Percentiles rank a stretch among this genome's conserved stretches.
phyloP scores from a whole-genome alignment of 2,888 invertebrate genomes.

The Lasioglossum morio region DNA sequence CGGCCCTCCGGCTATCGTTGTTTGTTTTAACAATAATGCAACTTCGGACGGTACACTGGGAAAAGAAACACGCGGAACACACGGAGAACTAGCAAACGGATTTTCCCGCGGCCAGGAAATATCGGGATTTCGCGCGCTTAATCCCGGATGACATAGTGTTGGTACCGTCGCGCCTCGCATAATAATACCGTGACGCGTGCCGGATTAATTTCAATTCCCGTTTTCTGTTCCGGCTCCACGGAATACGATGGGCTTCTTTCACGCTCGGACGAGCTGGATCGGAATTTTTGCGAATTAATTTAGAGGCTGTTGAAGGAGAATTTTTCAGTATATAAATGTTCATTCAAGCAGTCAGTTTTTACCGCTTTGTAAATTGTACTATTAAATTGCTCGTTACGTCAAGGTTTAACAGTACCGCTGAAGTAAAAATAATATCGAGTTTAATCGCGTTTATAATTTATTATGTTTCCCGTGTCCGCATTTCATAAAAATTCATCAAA shows the following conservation, averaged over 20 bases:
- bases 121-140: not conserved
- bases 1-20: not conserved
- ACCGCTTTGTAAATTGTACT: too few species aligned
- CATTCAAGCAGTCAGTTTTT: too few species aligned
- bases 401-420: too few species aligned
- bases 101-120: not conserved
- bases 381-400: too few species aligned
- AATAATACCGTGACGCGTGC: slow-evolving; percentile 1
- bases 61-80: not conserved
- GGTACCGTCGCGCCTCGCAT: not conserved
- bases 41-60: not conserved
- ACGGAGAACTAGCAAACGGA: slow-evolving; percentile 9
- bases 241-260: too few species aligned
- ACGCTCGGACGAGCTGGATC: too few species aligned
- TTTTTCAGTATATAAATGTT: too few species aligned
- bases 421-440: too few species aligned
- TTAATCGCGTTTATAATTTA: not conserved
- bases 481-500: not conserved
- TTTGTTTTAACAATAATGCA: slow-evolving; percentile 25
- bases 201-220: not conserved
- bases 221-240: not conserved
- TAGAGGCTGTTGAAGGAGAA: too few species aligned
- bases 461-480: not conserved
- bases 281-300: too few species aligned
- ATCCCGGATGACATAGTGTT: not conserved